Percentiles rank a stretch among this genome's conserved stretches.
These are phyloP conservation scores for Acleris cristana DNA, from an alignment of 2,888 invertebrate species.

Conservation along the genomic window DNA sequence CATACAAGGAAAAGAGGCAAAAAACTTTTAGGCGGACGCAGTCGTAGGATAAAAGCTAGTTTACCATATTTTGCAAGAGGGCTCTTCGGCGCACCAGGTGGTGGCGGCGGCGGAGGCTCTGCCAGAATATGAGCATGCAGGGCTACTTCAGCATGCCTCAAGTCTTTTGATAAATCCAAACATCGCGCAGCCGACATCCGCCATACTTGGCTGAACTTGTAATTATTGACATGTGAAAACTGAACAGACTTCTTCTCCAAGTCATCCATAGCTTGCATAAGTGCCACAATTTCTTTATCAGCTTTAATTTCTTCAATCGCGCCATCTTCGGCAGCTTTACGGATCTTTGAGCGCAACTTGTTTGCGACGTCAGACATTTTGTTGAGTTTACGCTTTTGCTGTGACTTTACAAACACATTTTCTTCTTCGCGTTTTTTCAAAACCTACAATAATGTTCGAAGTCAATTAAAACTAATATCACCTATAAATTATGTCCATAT, in stretches of 20 bases:
- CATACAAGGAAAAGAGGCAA: no score
- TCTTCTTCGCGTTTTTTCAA: slow-evolving; percentile 95
- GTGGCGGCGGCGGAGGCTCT: slow-evolving; percentile 69
- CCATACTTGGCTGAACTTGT: slow-evolving; percentile 82
- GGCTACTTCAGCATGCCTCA: slow-evolving; percentile 68
- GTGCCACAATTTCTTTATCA: slow-evolving; percentile 86
- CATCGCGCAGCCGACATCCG: slow-evolving; percentile 69
- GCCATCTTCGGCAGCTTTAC: slow-evolving; percentile 86
- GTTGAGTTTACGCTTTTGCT: slow-evolving; percentile 90
- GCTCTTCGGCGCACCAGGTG: slow-evolving; percentile 61
- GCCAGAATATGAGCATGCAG: slow-evolving; percentile 75
- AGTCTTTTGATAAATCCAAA: slow-evolving; percentile 51
- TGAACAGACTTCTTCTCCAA: slow-evolving; percentile 88
- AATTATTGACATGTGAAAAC: slow-evolving; percentile 86
- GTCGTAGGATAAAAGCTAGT: no score
- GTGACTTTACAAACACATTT: slow-evolving; percentile 90
- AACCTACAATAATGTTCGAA: slow-evolving; percentile 67
- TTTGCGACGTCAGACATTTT: slow-evolving; percentile 90
- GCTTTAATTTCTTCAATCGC: slow-evolving; percentile 87
- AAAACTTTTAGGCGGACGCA: no score
- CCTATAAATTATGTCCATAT: no score
- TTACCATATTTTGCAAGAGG: slow-evolving; percentile 65
- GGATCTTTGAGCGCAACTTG: slow-evolving; percentile 85
- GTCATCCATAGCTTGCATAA: slow-evolving; percentile 87
- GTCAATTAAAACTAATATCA: background rate